These are phyloP conservation scores for Potamarius usumacintae DNA, from an alignment of 2,113 vertebrate genomes.

Conservation along the genomic window DNA sequence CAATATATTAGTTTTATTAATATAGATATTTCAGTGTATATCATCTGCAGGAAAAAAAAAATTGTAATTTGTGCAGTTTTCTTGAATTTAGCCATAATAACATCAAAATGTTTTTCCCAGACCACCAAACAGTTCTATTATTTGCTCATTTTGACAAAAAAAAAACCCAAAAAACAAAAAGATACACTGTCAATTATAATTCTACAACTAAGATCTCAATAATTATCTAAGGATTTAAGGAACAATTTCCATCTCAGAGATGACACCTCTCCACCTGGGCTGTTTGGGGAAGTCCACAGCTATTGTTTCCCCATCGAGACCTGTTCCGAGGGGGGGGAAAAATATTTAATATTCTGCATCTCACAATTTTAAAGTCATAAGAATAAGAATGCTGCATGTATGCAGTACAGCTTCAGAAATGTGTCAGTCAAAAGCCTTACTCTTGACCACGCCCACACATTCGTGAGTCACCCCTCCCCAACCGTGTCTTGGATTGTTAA, in stretches of 20 bases:
- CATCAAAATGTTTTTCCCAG: not conserved
- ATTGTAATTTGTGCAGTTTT: not conserved
- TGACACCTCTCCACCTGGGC: constrained; percentile 15
- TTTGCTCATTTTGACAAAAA: not conserved
- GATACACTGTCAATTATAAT: not conserved
- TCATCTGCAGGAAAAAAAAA: not conserved
- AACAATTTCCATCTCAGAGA: constrained; percentile 33
- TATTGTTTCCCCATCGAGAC: constrained; percentile 1
- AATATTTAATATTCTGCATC: not conserved
- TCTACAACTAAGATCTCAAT: not conserved
- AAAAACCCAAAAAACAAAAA: not conserved
- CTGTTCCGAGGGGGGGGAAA: not conserved
- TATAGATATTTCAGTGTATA: not conserved
- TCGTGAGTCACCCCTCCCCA: constrained; percentile 30
- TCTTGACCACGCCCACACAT: constrained; percentile 26
- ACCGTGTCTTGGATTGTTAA: constrained; percentile 17
- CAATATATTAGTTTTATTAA: not conserved
- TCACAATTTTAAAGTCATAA: too few species aligned
- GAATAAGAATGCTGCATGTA: not conserved
- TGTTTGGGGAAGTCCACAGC: constrained; percentile 42
- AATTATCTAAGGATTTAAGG: not conserved
- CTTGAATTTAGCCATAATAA: not conserved
- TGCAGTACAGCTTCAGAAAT: not conserved
- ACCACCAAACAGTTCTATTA: not conserved
- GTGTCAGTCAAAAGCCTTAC: not conserved